Evolutionary conservation across 2,888 invertebrate species (phyloP).

Genomic region (Pollenia labialis): DNA sequence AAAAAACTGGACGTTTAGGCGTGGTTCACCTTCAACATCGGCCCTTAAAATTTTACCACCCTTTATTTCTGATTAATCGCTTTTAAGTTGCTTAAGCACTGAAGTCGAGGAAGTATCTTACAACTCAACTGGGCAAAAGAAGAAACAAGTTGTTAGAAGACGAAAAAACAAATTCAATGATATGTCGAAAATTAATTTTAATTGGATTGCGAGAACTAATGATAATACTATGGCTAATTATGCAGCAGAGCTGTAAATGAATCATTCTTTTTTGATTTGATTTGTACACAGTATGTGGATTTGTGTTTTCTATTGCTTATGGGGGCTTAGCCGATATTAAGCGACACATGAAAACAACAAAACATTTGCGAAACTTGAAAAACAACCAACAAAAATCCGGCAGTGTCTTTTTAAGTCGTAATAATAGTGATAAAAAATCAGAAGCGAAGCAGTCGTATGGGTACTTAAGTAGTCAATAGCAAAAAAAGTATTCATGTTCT

Average conservation of each 20-base stretch:
- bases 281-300: neutral
- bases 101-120: neutral
- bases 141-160: neutral
- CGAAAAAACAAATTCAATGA: no score
- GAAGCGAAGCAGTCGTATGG: neutral
- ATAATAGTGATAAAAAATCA: neutral
- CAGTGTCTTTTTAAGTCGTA: neutral
- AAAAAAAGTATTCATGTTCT: no score
- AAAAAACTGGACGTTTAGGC: no score
- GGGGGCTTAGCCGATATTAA: slow-evolving; percentile 13
- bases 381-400: slow-evolving; percentile 20
- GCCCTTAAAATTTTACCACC: no score
- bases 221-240: no score
- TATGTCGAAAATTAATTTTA: no score
- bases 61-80: neutral
- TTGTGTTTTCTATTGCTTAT: slow-evolving; percentile 6
- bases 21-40: no score
- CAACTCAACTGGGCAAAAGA: neutral
- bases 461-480: no score
- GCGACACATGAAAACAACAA: slow-evolving; percentile 26
- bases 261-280: neutral
- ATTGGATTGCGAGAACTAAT: no score
- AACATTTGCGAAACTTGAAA: neutral
- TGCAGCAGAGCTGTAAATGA: neutral
- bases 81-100: neutral